phyloP scores from a whole-genome alignment of 2,797 vertebrate species.

The Catostomus latipinnis region DNA sequence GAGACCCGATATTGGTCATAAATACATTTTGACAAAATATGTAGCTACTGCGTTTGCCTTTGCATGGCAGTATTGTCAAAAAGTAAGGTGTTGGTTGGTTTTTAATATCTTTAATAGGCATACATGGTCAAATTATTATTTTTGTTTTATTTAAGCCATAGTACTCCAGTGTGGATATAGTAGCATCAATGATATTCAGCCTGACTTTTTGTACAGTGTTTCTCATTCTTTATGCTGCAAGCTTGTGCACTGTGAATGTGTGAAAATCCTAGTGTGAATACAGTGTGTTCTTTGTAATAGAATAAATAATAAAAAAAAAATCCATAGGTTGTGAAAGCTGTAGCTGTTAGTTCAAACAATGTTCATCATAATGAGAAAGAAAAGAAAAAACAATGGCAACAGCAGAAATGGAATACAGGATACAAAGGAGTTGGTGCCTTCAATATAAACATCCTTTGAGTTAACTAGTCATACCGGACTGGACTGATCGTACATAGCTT shows the following conservation, averaged over 20 bases:
- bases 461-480: conserved; percentile 38
- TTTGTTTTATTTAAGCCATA: conserved; percentile 70
- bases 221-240: conserved; percentile 85
- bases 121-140: conserved; percentile 49
- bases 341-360: conserved; percentile 85
- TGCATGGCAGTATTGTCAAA: not conserved
- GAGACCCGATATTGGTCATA: no score
- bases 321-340: conserved; percentile 89
- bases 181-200: conserved; percentile 51
- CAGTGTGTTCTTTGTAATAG: conserved; percentile 93
- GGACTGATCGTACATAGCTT: not conserved
- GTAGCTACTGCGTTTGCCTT: no score
- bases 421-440: conserved; percentile 76
- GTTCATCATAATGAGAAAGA: conserved; percentile 63
- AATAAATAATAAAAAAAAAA: conserved; percentile 80
- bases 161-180: conserved; percentile 62
- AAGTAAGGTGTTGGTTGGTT: conserved; percentile 38
- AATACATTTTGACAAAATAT: no score
- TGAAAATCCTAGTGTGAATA: conserved; percentile 90
- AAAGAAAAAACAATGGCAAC: conserved; percentile 68
- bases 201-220: conserved; percentile 71
- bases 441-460: conserved; percentile 56
- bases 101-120: conserved; percentile 51
- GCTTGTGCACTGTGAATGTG: conserved; percentile 96
- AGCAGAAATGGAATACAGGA: conserved; percentile 72